Conservation (phyloP, 2,888 invertebrate genomes). For the Ernsta delagoae region DNA sequence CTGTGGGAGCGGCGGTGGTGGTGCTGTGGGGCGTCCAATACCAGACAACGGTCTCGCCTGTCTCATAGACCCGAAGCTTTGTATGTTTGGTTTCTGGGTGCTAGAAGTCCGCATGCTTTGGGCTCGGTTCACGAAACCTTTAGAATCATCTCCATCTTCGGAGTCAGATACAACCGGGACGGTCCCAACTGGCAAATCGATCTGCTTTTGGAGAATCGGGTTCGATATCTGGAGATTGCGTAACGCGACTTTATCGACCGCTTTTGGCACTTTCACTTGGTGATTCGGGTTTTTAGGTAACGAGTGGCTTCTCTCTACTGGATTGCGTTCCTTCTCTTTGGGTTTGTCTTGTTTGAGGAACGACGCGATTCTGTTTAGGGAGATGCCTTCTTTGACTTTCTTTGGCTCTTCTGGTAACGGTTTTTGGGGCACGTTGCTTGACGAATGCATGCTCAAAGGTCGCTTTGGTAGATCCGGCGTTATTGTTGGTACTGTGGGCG, state of each 20-base stretch:
- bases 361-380: slow-evolving; percentile 90
- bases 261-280: slow-evolving; percentile 86
- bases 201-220: slow-evolving; percentile 90
- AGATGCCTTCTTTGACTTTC: slow-evolving; percentile 85
- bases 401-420: slow-evolving; percentile 81
- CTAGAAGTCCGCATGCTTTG: slow-evolving; percentile 91
- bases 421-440: slow-evolving; percentile 65
- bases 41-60: slow-evolving; percentile 91
- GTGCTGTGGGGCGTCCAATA: slow-evolving; percentile 89
- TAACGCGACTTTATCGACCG: slow-evolving; percentile 88
- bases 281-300: slow-evolving; percentile 85
- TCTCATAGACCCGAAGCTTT: slow-evolving; percentile 93
- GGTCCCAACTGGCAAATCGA: slow-evolving; percentile 84
- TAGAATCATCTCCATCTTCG: slow-evolving; percentile 82
- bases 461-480: slow-evolving; percentile 74
- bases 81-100: slow-evolving; percentile 86
- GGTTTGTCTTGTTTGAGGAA: slow-evolving; percentile 87
- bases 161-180: slow-evolving; percentile 85
- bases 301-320: slow-evolving; percentile 83
- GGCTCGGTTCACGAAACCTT: slow-evolving; percentile 88
- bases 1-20: slow-evolving; percentile 89
- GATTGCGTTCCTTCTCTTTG: slow-evolving; percentile 79
- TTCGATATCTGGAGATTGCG: slow-evolving; percentile 92
- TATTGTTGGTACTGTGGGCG: slow-evolving; percentile 78
- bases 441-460: slow-evolving; percentile 80